Conservation (phyloP, 2,797 vertebrate species). For the Lagorchestes hirsutus region DNA sequence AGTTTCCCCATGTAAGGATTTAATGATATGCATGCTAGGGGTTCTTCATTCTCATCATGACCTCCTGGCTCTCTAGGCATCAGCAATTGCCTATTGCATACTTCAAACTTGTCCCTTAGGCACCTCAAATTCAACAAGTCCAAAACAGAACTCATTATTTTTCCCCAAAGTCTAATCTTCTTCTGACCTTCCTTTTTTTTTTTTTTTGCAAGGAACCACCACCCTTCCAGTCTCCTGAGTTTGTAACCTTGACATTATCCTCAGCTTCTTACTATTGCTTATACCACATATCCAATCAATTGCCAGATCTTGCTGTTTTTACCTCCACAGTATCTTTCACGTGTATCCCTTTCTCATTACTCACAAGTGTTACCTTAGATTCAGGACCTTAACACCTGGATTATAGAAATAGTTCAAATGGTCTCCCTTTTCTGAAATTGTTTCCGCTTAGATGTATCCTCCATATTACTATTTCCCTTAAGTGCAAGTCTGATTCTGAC, state of each 20-base stretch:
- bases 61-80: background rate
- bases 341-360: background rate
- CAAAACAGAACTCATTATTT: background rate
- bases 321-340: background rate
- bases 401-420: background rate
- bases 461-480: background rate
- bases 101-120: background rate
- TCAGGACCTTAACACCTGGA: background rate
- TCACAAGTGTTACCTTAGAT: background rate
- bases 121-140: background rate
- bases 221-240: background rate
- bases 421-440: background rate
- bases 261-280: background rate
- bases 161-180: background rate
- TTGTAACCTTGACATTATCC: background rate
- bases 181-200: background rate
- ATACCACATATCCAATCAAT: background rate
- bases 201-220: background rate
- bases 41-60: background rate
- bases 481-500: background rate
- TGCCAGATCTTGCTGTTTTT: background rate
- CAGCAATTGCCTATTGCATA: background rate
- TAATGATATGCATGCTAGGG: background rate
- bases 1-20: background rate
- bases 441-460: background rate